Evolutionary conservation across 1,140 invertebrate species (phyloP).

Genomic region (Centruroides sculpturatus): DNA sequence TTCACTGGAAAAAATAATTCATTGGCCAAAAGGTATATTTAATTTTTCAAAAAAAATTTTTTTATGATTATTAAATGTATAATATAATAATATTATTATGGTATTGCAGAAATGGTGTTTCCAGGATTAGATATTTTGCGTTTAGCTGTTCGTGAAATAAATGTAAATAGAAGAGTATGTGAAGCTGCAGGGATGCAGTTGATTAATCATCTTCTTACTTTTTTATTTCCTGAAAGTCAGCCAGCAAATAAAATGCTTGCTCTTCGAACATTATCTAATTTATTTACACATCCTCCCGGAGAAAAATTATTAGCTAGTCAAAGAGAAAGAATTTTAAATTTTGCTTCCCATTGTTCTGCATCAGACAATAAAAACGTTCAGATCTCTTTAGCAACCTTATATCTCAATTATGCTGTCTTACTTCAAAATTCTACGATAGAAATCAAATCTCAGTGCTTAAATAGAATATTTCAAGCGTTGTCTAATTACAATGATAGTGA

Average conservation of each 20-base stretch:
- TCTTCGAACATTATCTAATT: neutral
- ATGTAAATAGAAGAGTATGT: neutral
- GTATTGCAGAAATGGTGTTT: neutral
- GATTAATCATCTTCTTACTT: neutral
- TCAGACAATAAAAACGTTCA: neutral
- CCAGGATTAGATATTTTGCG: neutral
- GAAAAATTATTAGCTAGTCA: neutral
- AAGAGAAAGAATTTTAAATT: neutral
- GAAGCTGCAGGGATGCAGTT: neutral
- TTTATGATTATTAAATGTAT: too few species aligned
- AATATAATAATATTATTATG: neutral
- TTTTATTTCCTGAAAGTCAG: neutral
- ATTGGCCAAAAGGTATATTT: neutral
- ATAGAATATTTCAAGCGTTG: neutral
- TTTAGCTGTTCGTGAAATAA: neutral
- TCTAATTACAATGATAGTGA: neutral
- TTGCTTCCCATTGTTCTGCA: neutral
- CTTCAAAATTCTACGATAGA: neutral
- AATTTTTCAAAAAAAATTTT: too few species aligned
- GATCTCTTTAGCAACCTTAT: neutral
- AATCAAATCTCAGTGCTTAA: neutral
- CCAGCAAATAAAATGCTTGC: neutral
- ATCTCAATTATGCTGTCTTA: conserved; percentile 1
- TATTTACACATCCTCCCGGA: neutral
- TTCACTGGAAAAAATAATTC: neutral